phyloP scores from a whole-genome alignment of 1,140 invertebrate species.

The Drosophila albomicans region DNA sequence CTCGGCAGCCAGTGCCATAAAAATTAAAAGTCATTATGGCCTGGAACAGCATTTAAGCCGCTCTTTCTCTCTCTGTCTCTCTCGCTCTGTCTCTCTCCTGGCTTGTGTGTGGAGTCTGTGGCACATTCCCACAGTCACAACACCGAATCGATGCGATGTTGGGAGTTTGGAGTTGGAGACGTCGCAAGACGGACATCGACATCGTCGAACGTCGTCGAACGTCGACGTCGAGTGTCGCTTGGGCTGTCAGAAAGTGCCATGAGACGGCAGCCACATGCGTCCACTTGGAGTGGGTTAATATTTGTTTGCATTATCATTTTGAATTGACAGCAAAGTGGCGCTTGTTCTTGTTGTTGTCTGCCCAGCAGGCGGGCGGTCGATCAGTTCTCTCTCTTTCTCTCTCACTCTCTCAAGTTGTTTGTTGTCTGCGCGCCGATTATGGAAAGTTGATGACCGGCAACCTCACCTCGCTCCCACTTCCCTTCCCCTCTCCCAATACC shows the following conservation, averaged over 20 bases:
- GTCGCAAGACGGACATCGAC: background rate
- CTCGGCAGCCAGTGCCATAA: slow-evolving; percentile 83
- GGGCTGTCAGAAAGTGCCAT: slow-evolving; percentile 81
- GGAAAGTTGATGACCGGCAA: slow-evolving; percentile 78
- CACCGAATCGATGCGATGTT: slow-evolving; percentile 8
- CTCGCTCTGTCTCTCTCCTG: slow-evolving; percentile 1
- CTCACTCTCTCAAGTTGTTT: slow-evolving; percentile 72
- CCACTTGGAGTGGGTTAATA: slow-evolving; percentile 84
- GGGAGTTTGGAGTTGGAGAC: background rate
- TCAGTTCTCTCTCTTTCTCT: background rate
- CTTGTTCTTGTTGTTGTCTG: slow-evolving; percentile 61
- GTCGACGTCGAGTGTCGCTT: slow-evolving; percentile 75
- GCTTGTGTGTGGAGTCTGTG: slow-evolving; percentile 50
- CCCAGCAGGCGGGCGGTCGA: slow-evolving; percentile 9
- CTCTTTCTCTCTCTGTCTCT: background rate
- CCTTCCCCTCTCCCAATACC: background rate
- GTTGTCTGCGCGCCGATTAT: slow-evolving; percentile 81
- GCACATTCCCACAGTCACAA: slow-evolving; percentile 76
- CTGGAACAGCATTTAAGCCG: slow-evolving; percentile 82
- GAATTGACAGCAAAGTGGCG: slow-evolving; percentile 84
- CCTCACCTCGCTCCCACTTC: background rate
- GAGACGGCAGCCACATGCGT: slow-evolving; percentile 80
- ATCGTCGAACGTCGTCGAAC: background rate
- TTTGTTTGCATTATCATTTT: slow-evolving; percentile 85
- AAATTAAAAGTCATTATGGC: slow-evolving; percentile 84